phyloP scores from a whole-genome alignment of 2,113 vertebrate species.

The Notarius lentiginosus region DNA sequence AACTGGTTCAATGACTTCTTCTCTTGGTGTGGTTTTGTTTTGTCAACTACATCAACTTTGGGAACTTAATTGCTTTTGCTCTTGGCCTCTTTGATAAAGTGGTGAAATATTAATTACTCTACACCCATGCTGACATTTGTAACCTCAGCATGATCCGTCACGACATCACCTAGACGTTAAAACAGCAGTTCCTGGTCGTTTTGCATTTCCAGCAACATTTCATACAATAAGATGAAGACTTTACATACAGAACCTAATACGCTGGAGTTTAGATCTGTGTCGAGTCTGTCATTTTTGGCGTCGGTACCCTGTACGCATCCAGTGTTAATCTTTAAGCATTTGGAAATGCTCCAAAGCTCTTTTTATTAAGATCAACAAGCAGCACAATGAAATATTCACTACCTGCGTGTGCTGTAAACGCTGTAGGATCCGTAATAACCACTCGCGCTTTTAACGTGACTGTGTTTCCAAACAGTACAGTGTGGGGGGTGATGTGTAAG shows the following conservation, averaged over 20 bases:
- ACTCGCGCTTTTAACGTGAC: neutral
- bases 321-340: neutral
- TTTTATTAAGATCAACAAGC: neutral
- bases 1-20: neutral
- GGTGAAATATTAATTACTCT: slow-evolving; percentile 36
- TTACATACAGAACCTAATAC: neutral
- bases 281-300: neutral
- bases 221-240: neutral
- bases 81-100: slow-evolving; percentile 19
- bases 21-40: neutral
- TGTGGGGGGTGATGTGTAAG: neutral
- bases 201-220: neutral
- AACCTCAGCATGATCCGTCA: neutral
- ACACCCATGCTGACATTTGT: neutral
- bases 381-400: neutral
- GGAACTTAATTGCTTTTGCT: neutral
- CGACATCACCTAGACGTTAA: neutral
- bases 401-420: neutral
- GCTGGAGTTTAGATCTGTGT: neutral
- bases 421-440: neutral
- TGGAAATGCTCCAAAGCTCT: neutral
- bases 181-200: neutral
- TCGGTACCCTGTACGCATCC: neutral
- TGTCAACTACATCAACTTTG: neutral
- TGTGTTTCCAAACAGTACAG: neutral